Base-by-base conservation (phyloP, 2,113 vertebrate species). In the Mus spicilegus region DNA sequence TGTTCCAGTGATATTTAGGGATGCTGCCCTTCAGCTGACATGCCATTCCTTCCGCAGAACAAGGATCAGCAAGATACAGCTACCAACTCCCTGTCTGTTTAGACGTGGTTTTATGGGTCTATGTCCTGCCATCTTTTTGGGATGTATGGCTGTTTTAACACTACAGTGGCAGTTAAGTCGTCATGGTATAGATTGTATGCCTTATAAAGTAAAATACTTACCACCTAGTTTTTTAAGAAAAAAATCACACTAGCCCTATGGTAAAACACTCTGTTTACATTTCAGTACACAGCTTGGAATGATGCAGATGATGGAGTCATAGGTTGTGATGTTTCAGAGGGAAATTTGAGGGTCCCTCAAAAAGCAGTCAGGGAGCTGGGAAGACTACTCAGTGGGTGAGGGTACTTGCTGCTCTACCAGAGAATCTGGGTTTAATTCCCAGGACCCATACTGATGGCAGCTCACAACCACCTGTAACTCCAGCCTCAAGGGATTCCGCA, bases 151-250 rank as follows among this genome's bases (percentile, higher is more conserved):
- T 78, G 19, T 6, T 42, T 61, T 10, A 22, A 63, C 20, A 19
- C 46, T 26, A 30, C 26, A 36, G 11, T 7, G 22, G 70, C 63
- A 78, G 20, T 9, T 61, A 12, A 51, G 39, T 78, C 28, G 69
- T 58, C 82, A 69, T 30, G 22, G 51, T 5, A 63, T 39, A 90
- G 86, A 95, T n/a, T 9, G 1, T 26, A 73, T 88, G 39, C 1
- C 30, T 56, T n/a, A 85, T 39, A 94, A 84, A 90, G 33, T 36
- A 67, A 87, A 84, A 72, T 77, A 92, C 42, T 87, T 78, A 84
- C 63, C 56, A 11, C 51, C 26, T 73, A 51, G 22, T 33, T 90
- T 14, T 51, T 92, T 86, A 90, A 90, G 73, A 84, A 77, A 88
- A 88, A 82, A 26, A 84, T 61, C 7, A 16, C 81, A 42, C 56